Percentiles rank a stretch among this genome's conserved stretches.
Evolutionary conservation across 2,797 vertebrate genomes (phyloP).

Genomic region (Lutjanus campechanus): DNA sequence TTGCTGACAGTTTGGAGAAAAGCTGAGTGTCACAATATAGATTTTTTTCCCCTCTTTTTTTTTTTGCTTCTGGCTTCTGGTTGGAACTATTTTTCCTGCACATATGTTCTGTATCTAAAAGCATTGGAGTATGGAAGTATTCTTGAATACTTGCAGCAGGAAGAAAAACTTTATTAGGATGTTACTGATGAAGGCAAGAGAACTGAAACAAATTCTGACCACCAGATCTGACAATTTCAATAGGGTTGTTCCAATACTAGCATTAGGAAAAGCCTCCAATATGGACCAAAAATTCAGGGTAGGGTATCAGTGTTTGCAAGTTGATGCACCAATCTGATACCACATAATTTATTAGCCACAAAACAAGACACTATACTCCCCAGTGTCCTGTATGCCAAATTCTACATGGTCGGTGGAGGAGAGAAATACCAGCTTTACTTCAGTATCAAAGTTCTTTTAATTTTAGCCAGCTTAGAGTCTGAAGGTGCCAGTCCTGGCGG

Average conservation of each 20-base stretch:
- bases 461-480: too few relatives aligned
- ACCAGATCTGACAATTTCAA: conserved; percentile 26
- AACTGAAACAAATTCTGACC: conserved; percentile 9
- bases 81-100: conserved; percentile 56
- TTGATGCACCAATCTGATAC: too few relatives aligned
- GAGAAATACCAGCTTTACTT: too few relatives aligned
- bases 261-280: too few relatives aligned
- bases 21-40: conserved; percentile 80
- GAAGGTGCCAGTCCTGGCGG: too few relatives aligned
- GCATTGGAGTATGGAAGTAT: conserved; percentile 31
- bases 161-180: conserved; percentile 45
- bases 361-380: too few relatives aligned
- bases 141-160: conserved; percentile 37
- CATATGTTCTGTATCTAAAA: conserved; percentile 49
- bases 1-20: conserved; percentile 81
- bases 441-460: too few relatives aligned
- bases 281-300: too few relatives aligned
- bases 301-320: too few relatives aligned
- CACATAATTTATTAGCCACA: too few relatives aligned
- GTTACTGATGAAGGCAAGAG: background rate
- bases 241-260: background rate
- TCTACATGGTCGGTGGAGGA: too few relatives aligned
- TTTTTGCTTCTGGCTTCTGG: conserved; percentile 49
- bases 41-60: conserved; percentile 62
- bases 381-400: too few relatives aligned